Base-by-base conservation (phyloP, 2,888 invertebrate species). In the Acanthacorydalis orientalis region DNA sequence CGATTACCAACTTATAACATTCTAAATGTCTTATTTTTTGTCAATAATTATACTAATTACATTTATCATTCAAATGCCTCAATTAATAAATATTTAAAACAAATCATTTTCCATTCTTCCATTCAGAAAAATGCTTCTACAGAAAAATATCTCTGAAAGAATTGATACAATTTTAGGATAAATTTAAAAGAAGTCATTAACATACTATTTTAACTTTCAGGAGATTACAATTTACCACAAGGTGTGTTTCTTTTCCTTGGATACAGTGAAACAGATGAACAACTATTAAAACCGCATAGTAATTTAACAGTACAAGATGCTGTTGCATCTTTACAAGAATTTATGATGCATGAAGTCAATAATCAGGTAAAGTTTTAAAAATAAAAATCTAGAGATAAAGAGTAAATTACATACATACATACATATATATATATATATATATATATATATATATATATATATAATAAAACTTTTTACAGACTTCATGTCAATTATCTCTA, bases 181-280 rank as follows among this genome's bases (percentile, higher is more conserved):
- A 37, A 37, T 4, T 16, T 12, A 34, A 9, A 49, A 37, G 55
- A 23, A 2, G 6, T 23, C 23, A 23, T 4, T 23, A 23, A 4
- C 23, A 4, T 23, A 23, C 6, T 23, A 23, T 23, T 23, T 23
- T 6, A 6, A 23, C 6, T 23, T 23, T 23, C 68, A 81, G 83
- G 78, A 53, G 77, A 83, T 59, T 86, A 85, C 68, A 78, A 74
- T 59, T 72, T 85, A 51, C 81, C 83, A 48, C 85, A 86, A 68
- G 90, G 91, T 35, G 82, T 90, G 37, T 91, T 87, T 68, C 73
- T 91, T 53, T 81, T 90, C 63, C 77, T 91, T 49, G 91, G 90
- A 49, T 91, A 88, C 68, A 90, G 90, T 58, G 81, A 87, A 50
- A 81, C 83, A n/a, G 90, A 91, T 64, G 89, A 91, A 65, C 63